Evolutionary conservation across 2,888 invertebrate species (phyloP).

Genomic region (Timandra comae): DNA sequence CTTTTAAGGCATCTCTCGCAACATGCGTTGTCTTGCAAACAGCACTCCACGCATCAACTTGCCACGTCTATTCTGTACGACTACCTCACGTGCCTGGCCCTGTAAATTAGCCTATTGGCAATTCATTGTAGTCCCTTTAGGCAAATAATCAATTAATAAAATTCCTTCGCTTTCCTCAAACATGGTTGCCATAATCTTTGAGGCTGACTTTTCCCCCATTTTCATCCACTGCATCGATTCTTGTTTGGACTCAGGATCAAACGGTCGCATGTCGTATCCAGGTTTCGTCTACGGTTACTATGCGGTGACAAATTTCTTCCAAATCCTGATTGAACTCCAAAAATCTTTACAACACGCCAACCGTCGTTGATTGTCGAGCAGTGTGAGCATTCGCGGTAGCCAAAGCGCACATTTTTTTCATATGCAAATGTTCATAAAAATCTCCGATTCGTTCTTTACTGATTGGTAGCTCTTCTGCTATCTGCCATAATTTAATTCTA

Average conservation of each 20-base stretch:
- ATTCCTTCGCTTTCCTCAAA: not conserved
- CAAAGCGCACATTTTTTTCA: not conserved
- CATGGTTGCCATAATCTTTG: not conserved
- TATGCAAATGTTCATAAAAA: conserved; percentile 1
- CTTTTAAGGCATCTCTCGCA: too few relatives aligned
- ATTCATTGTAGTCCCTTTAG: not conserved
- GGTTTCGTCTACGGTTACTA: conserved; percentile 7
- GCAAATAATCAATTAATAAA: conserved; percentile 2
- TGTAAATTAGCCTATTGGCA: too few relatives aligned
- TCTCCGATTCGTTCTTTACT: conserved; percentile 22
- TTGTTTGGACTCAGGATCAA: conserved; percentile 13
- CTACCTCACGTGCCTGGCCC: too few relatives aligned
- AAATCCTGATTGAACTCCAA: not conserved
- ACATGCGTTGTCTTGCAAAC: too few relatives aligned
- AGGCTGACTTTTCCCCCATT: conserved; percentile 3
- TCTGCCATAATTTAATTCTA: conserved; percentile 9
- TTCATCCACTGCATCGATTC: conserved; percentile 10
- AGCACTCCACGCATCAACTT: too few relatives aligned
- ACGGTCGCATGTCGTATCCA: conserved; percentile 11
- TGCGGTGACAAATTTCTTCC: conserved; percentile 24
- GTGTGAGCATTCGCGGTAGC: not conserved
- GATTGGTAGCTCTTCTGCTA: conserved; percentile 21
- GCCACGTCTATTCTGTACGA: too few relatives aligned
- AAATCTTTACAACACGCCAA: not conserved
- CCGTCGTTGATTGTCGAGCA: not conserved